Evolutionary conservation across 2,797 vertebrate species (phyloP), one percentile per base, ranked within the genome.

Genomic region (Danio tinwini): DNA sequence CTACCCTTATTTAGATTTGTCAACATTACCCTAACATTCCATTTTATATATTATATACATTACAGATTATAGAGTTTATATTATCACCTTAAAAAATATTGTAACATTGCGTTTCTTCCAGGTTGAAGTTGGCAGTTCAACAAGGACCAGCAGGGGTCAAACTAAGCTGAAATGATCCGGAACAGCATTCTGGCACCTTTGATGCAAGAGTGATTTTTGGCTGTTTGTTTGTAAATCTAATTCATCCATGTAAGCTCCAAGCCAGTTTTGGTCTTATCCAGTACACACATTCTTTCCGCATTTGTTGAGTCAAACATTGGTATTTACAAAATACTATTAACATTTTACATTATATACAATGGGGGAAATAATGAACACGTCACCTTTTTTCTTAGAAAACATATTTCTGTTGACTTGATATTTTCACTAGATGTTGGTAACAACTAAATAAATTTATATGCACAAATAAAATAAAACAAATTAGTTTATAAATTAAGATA

Each of bases 121-220:
- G 62, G 14, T 47, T 45, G 14, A 56, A n/a, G 52, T 29, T 37
- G 39, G 39, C 63, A 56, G 40, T 39, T 67, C 14, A 67, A 6
- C 40, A 55, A 16, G 39, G 12, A 44, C 52, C 50, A 12, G 50
- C 40, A 13, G 40, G 62, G 62, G 52, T 76, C 53, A 76, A 67
- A 37, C 37, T 47, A 10, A 21, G 19, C 19, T 0, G 14, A 11
- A 76, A 42, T 7, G 16, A 65, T 55, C 39, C 49, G 14, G 17
- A 65, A 76, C 37, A 76, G 49, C 49, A 19, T 44, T 76, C 13
- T 52, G 17, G 74, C 17, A 55, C 39, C 61, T 65, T 56, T 42
- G 8, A 16, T 45, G 8, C 44, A 64, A 55, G 44, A 21, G 40
- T 44, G 0, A 44, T 53, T 44, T 52, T 53, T 11, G 37, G 47